A percentile compares a stretch with the other conserved stretches of the same genome.
Conservation (phyloP, 2,797 vertebrate species). For the Lateolabrax maculatus region DNA sequence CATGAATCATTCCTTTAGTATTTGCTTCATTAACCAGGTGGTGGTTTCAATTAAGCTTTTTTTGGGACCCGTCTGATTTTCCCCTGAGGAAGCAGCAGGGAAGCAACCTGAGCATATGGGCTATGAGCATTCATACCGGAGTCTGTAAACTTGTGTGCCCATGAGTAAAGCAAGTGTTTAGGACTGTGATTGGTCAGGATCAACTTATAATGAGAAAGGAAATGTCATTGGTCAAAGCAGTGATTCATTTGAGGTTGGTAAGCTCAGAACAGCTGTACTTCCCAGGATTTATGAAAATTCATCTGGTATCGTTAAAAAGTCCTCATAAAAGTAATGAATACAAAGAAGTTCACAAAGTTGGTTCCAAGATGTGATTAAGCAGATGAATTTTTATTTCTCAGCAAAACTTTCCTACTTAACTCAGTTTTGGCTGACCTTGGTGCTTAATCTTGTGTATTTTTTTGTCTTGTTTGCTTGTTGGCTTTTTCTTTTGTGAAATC, state of each 20-base stretch:
- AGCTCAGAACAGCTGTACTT: slow-evolving; percentile 45
- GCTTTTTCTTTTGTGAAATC: slow-evolving; percentile 15
- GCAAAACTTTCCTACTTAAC: not conserved
- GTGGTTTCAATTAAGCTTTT: slow-evolving; percentile 53
- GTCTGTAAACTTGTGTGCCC: slow-evolving; percentile 15
- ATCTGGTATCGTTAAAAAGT: slow-evolving; percentile 9
- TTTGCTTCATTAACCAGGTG: slow-evolving; percentile 67
- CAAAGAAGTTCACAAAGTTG: slow-evolving; percentile 10
- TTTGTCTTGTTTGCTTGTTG: slow-evolving; percentile 43
- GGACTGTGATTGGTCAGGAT: slow-evolving; percentile 14
- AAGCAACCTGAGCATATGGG: slow-evolving; percentile 53
- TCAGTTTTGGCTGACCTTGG: slow-evolving; percentile 19
- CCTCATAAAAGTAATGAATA: not conserved
- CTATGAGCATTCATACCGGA: slow-evolving; percentile 3
- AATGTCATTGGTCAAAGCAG: slow-evolving; percentile 32
- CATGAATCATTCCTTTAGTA: slow-evolving; percentile 59
- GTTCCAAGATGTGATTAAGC: not conserved
- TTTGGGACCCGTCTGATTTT: slow-evolving; percentile 19
- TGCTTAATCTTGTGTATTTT: slow-evolving; percentile 7
- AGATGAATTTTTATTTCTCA: slow-evolving; percentile 1
- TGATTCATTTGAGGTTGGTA: slow-evolving; percentile 30
- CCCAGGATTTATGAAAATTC: slow-evolving; percentile 19
- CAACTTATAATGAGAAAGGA: slow-evolving; percentile 9
- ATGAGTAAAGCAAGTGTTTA: slow-evolving; percentile 25
- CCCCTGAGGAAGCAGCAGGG: slow-evolving; percentile 18